phyloP scores from a whole-genome alignment of 92 coral and sea anemone species.

The Phenganax stokvisi region DNA sequence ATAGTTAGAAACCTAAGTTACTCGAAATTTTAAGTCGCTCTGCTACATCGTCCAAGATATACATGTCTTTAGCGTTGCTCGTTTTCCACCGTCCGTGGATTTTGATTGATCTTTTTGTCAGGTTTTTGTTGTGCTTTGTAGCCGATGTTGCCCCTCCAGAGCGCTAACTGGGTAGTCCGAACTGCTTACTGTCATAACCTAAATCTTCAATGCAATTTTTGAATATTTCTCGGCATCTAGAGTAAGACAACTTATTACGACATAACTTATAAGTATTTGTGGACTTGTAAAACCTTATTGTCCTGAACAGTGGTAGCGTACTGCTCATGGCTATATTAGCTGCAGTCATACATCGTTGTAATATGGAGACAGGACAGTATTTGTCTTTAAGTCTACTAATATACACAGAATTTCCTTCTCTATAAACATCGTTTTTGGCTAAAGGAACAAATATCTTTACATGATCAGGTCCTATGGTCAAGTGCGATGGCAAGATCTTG shows the following conservation, averaged over 20 bases:
- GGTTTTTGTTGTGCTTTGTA: constrained; percentile 17
- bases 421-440: too few relatives aligned
- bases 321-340: constrained; percentile 8
- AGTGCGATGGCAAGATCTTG: too few relatives aligned
- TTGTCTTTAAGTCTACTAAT: background rate
- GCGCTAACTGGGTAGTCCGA: constrained; percentile 29
- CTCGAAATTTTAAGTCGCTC: background rate
- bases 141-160: constrained; percentile 50
- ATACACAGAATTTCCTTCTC: too few relatives aligned
- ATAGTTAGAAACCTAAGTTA: background rate
- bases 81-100: constrained; percentile 43
- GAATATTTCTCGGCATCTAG: background rate
- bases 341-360: constrained; percentile 32
- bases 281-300: constrained; percentile 8
- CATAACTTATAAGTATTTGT: background rate
- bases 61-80: constrained; percentile 16
- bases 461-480: too few relatives aligned
- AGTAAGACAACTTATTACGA: constrained; percentile 18
- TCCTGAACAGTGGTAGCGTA: constrained; percentile 34
- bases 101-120: constrained; percentile 37
- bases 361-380: constrained; percentile 50
- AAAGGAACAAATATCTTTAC: too few relatives aligned
- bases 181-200: background rate
- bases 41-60: background rate
- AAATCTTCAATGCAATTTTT: too few relatives aligned